Evolutionary conservation across 2,797 vertebrate species (phyloP).

Genomic region (Smutsia temminckii): DNA sequence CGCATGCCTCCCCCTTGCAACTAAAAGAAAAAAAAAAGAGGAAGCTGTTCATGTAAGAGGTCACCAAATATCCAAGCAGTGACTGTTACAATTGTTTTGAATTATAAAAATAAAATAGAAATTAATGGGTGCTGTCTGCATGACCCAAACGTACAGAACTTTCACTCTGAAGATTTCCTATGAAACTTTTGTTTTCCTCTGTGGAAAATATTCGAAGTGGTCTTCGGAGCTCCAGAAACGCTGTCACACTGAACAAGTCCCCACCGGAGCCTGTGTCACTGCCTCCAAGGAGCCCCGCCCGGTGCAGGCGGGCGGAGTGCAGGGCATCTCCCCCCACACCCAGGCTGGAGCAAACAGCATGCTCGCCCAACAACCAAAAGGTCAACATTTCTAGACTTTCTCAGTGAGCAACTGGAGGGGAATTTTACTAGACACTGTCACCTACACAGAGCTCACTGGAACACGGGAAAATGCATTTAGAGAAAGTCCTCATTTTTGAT

Average conservation of each 20-base stretch:
- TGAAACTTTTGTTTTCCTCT: conserved; percentile 36
- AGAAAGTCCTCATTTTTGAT: neutral
- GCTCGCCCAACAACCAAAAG: neutral
- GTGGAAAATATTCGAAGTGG: conserved; percentile 38
- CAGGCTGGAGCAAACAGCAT: neutral
- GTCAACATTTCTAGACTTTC: neutral
- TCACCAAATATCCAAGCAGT: neutral
- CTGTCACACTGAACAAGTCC: conserved; percentile 11
- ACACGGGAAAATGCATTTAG: neutral
- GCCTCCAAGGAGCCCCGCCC: neutral
- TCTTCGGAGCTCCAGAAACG: neutral
- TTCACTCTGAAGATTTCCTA: conserved; percentile 2
- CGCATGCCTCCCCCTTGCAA: neutral
- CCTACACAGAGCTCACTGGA: neutral
- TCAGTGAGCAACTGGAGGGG: neutral
- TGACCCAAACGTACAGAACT: neutral
- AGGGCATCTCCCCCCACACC: neutral
- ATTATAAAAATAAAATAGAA: neutral
- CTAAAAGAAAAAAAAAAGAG: neutral
- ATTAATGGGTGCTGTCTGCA: neutral
- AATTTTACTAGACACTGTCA: neutral
- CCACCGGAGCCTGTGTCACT: neutral
- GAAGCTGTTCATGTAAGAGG: neutral
- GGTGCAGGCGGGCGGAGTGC: neutral
- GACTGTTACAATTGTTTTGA: neutral